phyloP scores from a whole-genome alignment of 2,113 vertebrate species.

The Ictalurus furcatus region DNA sequence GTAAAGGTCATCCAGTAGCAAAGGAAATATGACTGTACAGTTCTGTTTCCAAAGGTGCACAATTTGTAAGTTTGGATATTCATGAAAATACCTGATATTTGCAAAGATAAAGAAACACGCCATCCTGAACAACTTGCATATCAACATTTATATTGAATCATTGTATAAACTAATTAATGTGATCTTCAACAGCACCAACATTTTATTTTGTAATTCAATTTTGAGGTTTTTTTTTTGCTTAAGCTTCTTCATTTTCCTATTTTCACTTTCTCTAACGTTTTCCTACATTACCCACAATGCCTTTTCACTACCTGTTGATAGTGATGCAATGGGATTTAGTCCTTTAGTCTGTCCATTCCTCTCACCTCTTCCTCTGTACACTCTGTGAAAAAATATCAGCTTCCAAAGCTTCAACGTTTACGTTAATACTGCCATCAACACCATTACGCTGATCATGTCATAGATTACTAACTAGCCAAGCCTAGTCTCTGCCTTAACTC shows the following conservation, averaged over 20 bases:
- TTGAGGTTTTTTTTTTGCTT: background rate
- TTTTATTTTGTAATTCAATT: background rate
- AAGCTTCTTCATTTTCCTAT: background rate
- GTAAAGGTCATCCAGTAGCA: constrained; percentile 24
- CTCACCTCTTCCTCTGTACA: background rate
- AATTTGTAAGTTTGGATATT: background rate
- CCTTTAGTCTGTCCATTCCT: too few relatives aligned
- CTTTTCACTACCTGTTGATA: background rate
- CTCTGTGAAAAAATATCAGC: background rate
- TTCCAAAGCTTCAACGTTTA: background rate
- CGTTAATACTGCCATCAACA: background rate
- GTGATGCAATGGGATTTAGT: background rate
- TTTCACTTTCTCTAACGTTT: background rate
- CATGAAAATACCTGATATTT: background rate
- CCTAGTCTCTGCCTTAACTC: too few relatives aligned
- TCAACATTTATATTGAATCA: background rate
- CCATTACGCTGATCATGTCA: too few relatives aligned
- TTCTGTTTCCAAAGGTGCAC: background rate
- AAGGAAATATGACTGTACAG: background rate
- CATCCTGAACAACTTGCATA: background rate
- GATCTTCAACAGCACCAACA: background rate
- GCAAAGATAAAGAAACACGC: background rate
- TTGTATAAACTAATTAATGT: background rate
- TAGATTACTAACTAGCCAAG: too few relatives aligned
- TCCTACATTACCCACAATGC: background rate